phyloP scores from a whole-genome alignment of 1,140 invertebrate species.

The Aphelenchoides fujianensis region DNA sequence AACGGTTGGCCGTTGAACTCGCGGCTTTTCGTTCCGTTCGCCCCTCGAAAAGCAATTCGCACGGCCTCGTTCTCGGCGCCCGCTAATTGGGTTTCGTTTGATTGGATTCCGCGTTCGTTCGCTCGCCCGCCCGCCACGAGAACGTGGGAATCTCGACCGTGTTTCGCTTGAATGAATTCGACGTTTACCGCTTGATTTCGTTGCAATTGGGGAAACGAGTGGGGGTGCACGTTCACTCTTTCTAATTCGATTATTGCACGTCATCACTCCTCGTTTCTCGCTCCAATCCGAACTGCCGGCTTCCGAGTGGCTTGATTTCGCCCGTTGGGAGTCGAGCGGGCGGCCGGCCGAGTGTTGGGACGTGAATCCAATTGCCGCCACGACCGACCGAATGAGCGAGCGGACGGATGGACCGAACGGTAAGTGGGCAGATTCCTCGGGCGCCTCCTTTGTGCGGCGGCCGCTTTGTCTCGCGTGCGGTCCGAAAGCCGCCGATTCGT shows the following conservation, averaged over 20 bases:
- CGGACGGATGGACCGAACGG: too few relatives aligned
- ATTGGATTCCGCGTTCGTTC: too few relatives aligned
- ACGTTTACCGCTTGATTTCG: too few relatives aligned
- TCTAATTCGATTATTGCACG: neutral
- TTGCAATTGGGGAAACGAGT: neutral
- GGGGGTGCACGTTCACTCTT: neutral
- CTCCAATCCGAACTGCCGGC: neutral
- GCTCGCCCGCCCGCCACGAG: too few relatives aligned
- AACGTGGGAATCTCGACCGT: neutral
- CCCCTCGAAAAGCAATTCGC: neutral
- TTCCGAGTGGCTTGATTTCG: neutral
- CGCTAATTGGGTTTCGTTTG: too few relatives aligned
- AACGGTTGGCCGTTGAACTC: conserved; percentile 4
- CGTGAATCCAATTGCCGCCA: neutral
- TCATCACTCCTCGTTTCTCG: neutral
- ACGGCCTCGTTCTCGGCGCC: neutral
- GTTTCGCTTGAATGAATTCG: neutral
- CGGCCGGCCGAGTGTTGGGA: too few relatives aligned
- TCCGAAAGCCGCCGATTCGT: neutral
- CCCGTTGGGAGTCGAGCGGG: neutral
- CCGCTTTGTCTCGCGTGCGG: neutral
- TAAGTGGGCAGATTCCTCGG: too few relatives aligned
- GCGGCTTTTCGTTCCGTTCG: neutral
- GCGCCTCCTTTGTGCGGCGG: too few relatives aligned
- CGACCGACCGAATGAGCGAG: neutral